Conservation (phyloP, 2,797 vertebrate species). For the Labeo calbasu region DNA sequence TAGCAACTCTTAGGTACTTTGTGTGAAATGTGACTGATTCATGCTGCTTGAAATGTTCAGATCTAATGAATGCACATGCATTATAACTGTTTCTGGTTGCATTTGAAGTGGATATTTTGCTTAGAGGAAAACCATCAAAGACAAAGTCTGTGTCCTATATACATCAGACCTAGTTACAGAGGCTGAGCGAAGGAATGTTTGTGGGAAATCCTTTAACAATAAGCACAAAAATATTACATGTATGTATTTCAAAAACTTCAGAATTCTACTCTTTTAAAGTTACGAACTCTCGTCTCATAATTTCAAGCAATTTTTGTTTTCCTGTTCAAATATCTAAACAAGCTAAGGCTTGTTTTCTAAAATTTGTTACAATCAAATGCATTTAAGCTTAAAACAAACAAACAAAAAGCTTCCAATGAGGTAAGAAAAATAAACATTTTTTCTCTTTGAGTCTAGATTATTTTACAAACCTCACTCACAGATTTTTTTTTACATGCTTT, state of each 20-base stretch:
- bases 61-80: not conserved
- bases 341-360: not conserved
- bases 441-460: not conserved
- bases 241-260: not conserved
- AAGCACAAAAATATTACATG: not conserved
- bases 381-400: not conserved
- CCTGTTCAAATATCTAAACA: not conserved
- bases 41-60: not conserved
- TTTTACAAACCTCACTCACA: not conserved
- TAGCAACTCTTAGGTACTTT: slow-evolving; percentile 2
- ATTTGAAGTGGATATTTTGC: slow-evolving; percentile 52
- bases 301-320: not conserved
- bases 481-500: not conserved
- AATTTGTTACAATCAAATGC: not conserved
- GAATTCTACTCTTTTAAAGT: not conserved
- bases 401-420: not conserved
- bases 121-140: slow-evolving; percentile 60
- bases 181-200: slow-evolving; percentile 66
- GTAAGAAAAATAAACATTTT: not conserved
- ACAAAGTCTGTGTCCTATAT: slow-evolving; percentile 69
- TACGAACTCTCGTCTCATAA: not conserved
- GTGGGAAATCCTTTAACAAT: slow-evolving; percentile 54
- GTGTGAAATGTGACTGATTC: not conserved
- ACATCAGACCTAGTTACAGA: slow-evolving; percentile 70
- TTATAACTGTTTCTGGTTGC: not conserved